phyloP scores from a whole-genome alignment of 2,888 invertebrate species.

The Eupithecia abbreviata region DNA sequence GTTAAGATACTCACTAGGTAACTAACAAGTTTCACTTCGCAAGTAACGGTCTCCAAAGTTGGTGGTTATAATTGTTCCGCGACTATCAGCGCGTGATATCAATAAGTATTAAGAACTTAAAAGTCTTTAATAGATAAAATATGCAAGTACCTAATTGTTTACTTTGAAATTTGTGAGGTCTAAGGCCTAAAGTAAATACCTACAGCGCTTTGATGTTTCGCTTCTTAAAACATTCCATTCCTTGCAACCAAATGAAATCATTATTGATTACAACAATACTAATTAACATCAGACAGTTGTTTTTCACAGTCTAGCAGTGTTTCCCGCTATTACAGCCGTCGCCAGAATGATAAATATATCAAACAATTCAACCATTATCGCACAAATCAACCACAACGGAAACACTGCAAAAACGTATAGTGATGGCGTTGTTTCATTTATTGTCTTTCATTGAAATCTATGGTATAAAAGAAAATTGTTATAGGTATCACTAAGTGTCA shows the following conservation, averaged over 20 bases:
- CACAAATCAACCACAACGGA: slow-evolving; percentile 22
- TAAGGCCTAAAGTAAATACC: no score
- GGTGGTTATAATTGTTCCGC: no score
- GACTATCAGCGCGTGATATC: background rate
- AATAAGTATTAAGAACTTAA: background rate
- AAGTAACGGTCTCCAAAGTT: background rate
- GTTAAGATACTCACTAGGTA: background rate
- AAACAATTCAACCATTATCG: slow-evolving; percentile 30
- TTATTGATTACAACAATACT: background rate
- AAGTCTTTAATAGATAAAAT: background rate
- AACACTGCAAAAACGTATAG: slow-evolving; percentile 30
- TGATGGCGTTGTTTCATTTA: slow-evolving; percentile 18
- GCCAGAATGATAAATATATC: slow-evolving; percentile 33
- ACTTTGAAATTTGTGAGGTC: background rate
- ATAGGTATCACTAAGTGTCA: no score
- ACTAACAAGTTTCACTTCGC: background rate
- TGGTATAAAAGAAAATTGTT: background rate
- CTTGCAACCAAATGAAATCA: background rate
- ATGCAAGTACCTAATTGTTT: background rate
- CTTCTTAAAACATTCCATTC: background rate
- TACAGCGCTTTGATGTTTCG: background rate
- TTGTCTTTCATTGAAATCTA: background rate
- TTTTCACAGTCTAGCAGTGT: slow-evolving; percentile 32
- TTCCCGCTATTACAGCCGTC: slow-evolving; percentile 37
- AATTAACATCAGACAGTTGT: slow-evolving; percentile 25